Conservation (phyloP, 1,140 invertebrate species). For the Leptinotarsa defecta region DNA sequence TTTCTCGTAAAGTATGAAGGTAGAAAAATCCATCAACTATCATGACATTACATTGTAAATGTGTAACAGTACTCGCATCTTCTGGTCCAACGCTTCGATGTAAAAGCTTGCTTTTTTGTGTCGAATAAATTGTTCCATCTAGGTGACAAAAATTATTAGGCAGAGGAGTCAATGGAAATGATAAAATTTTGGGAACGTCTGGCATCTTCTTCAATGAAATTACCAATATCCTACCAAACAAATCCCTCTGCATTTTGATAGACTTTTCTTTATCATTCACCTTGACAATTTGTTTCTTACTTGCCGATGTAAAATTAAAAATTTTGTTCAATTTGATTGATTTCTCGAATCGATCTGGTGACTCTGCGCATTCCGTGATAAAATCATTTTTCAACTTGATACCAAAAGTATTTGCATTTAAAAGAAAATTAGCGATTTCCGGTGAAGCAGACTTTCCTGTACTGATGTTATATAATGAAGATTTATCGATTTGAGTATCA, state of each 20-base stretch:
- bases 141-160: constrained; percentile 40
- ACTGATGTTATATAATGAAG: constrained; percentile 1
- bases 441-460: constrained; percentile 5
- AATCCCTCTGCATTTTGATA: constrained; percentile 37
- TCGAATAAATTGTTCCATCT: constrained; percentile 41
- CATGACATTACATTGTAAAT: constrained; percentile 30
- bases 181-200: constrained; percentile 38
- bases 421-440: constrained; percentile 14
- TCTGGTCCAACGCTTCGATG: constrained; percentile 42
- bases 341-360: constrained; percentile 23
- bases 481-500: constrained; percentile 7
- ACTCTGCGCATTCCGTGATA: not conserved
- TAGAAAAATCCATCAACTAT: constrained; percentile 42
- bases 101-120: constrained; percentile 40
- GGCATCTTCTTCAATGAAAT: constrained; percentile 34
- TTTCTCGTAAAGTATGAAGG: constrained; percentile 38
- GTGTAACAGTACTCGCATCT: constrained; percentile 2
- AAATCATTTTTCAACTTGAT: not conserved
- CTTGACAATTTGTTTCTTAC: constrained; percentile 29
- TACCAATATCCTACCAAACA: constrained; percentile 23
- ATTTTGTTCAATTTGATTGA: constrained; percentile 34
- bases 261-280: not conserved
- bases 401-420: not conserved
- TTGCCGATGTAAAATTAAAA: constrained; percentile 37
- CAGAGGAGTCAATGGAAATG: constrained; percentile 40